These are phyloP conservation scores for Epinephelus malabaricus DNA, from an alignment of 2,797 vertebrate species.

Conservation along the genomic window DNA sequence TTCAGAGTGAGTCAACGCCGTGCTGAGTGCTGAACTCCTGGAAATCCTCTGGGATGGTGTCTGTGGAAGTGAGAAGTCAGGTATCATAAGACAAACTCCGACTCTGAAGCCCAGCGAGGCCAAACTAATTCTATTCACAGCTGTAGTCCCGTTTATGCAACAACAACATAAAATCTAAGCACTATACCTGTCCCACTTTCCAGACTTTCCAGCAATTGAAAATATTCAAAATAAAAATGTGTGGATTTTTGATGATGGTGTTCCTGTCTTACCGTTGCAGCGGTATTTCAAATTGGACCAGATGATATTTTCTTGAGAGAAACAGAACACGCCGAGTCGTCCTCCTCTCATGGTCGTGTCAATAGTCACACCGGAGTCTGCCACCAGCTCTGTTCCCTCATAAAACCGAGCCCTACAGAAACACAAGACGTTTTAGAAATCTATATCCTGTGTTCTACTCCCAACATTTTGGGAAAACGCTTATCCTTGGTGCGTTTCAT, in stretches of 20 bases:
- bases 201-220: background rate
- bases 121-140: constrained; percentile 24
- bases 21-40: constrained; percentile 97
- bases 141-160: constrained; percentile 17
- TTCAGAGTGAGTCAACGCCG: constrained; percentile 88
- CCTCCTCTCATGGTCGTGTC: constrained; percentile 99
- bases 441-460: background rate
- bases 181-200: background rate
- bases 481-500: background rate
- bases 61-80: constrained; percentile 80
- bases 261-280: constrained; percentile 92
- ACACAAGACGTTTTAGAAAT: background rate
- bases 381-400: constrained; percentile 95
- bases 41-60: constrained; percentile 98
- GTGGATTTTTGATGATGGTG: background rate
- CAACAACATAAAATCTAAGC: constrained; percentile 19
- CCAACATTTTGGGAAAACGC: background rate
- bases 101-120: constrained; percentile 11
- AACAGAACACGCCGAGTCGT: constrained; percentile 97
- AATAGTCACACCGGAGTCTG: constrained; percentile 97
- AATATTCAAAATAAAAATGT: background rate
- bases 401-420: constrained; percentile 93
- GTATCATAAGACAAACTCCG: constrained; percentile 25
- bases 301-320: constrained; percentile 99
- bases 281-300: constrained; percentile 99